Conservation (phyloP, 2,113 vertebrate species). For the Cygnus atratus region DNA sequence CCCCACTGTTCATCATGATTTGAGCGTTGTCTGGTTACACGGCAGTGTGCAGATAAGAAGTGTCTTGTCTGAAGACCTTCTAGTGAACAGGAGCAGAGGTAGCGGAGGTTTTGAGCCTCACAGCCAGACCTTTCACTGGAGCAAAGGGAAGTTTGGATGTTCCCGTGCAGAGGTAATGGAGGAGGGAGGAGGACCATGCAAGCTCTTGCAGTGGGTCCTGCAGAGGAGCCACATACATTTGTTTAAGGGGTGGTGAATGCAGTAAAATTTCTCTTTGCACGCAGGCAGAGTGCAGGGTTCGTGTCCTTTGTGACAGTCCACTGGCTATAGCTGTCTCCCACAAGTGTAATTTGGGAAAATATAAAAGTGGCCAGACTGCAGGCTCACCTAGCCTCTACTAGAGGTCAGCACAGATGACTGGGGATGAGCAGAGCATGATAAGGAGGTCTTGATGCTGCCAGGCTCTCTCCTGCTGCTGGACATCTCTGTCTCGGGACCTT, state of each 20-base stretch:
- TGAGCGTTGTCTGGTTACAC: fast-evolving
- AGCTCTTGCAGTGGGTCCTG: not conserved
- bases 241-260: not conserved
- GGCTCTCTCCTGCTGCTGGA: not conserved
- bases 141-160: not conserved
- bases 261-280: not conserved
- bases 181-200: not conserved
- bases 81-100: not conserved
- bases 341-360: not conserved
- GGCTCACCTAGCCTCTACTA: not conserved
- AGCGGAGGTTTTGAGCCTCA: not conserved
- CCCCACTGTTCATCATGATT: fast-evolving
- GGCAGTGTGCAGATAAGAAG: fast-evolving
- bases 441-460: not conserved
- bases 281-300: not conserved
- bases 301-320: fast-evolving
- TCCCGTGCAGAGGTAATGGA: not conserved
- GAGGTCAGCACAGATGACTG: not conserved
- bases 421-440: fast-evolving
- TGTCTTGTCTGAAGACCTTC: not conserved
- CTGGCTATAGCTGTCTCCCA: not conserved
- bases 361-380: fast-evolving
- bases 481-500: not conserved
- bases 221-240: fast-evolving
- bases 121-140: not conserved